Evolutionary conservation across 2,888 invertebrate species (phyloP), one percentile per base, ranked within the genome.

Genomic region (Lithophane socia): DNA sequence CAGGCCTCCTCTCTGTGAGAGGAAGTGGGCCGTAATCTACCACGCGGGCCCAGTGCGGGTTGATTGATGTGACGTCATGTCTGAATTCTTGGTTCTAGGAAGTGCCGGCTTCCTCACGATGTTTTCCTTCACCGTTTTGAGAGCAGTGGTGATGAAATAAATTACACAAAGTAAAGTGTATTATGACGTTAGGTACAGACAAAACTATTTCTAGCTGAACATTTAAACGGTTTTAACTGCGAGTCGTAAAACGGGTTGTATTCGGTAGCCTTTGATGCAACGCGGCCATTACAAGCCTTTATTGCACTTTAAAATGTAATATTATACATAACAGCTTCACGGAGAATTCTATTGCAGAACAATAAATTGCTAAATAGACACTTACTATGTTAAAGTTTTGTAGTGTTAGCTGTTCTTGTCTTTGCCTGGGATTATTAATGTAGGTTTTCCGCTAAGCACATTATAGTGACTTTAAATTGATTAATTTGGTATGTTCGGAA

Each of bases 231-330:
- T 24, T 69, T 69, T 85, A 75, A 82, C 70, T 75, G 73, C 54
- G 12, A 29, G 61, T 65, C 44, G 75, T 84, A 85, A 83, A 85
- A 66, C 37, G 21, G 54, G 10, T 56, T 54, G 61, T 72, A 76
- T 75, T 80, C 13, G 72, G 65, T 75, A 75, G 77, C 67, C 52
- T 76, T 78, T 87, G 82, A 80, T 80, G 79, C 63, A 84, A 84
- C 54, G n/a, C 1, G 13, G 78, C 72, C 18, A 75, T 76, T 74
- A 82, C 47, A 52, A 21, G 68, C 8, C 16, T 75, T 85, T 75
- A 83, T 81, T 65, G 73, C 76, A 60, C 47, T 76, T 73, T 81
- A 79, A 72, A 76, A 73, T 75, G 49, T 65, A 63, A 82, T 60
- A 37, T 37, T 37, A 37, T 37, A 73, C 56, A 69, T 64, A 56